Percentiles rank a stretch among this genome's conserved stretches.
phyloP scores from a whole-genome alignment of 2,888 invertebrate species.

The Rotaria sp. region DNA sequence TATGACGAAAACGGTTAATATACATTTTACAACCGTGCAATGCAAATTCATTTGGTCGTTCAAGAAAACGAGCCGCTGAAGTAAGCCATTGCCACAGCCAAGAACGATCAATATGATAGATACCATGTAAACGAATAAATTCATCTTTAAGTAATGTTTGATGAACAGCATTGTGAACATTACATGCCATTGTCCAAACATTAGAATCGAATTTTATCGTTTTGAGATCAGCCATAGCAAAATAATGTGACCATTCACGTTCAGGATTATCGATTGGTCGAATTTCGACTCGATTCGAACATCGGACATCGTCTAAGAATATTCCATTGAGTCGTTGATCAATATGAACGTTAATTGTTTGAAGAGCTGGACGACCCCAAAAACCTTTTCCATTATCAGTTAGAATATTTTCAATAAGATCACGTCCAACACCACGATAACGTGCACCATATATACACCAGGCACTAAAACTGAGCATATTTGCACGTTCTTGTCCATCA shows the following conservation, averaged over 20 bases:
- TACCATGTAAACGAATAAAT: neutral
- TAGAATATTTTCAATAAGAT: neutral
- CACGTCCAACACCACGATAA: neutral
- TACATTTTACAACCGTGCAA: neutral
- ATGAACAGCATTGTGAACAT: neutral
- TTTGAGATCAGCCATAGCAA: neutral
- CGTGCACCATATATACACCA: neutral
- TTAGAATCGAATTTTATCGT: neutral
- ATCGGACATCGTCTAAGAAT: neutral
- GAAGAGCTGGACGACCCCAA: neutral
- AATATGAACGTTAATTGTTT: neutral
- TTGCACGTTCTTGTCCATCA: neutral
- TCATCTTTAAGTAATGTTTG: neutral
- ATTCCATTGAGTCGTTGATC: neutral
- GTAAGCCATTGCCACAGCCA: neutral
- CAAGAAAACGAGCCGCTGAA: neutral
- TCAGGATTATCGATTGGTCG: neutral
- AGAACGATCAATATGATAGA: neutral
- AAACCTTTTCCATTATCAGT: neutral
- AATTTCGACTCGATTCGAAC: neutral
- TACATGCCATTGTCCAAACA: neutral
- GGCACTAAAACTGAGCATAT: neutral
- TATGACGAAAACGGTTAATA: neutral
- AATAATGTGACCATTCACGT: neutral
- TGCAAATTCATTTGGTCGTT: neutral